Evolutionary conservation across 2,888 invertebrate species (phyloP), one percentile per base, ranked within the genome.

Genomic region (Abscondita cerata): DNA sequence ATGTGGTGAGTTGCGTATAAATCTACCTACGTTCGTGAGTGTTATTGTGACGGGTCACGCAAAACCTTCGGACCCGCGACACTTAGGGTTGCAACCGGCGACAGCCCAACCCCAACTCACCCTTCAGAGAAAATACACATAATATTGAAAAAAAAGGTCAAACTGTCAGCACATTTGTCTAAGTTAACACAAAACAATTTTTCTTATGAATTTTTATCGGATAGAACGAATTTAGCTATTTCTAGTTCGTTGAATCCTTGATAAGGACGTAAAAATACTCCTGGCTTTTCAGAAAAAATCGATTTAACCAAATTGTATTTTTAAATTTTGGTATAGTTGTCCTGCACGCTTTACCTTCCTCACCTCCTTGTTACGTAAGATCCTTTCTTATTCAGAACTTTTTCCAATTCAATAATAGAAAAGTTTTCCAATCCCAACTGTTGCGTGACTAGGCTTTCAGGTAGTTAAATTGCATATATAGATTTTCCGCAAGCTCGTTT

Each of bases 31-130:
- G 72, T 75, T 75, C 73, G 74, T 72, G 76, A 76, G 75, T 74
- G 75, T 76, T 78, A 78, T 74, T 76, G 74, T 72, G 50, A 64
- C 61, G 60, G 72, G 75, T 76, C 78, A 78, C 78, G 76, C 76
- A 64, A 75, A 57, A 52, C 52, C 53, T 34, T 59, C 59, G 64
- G n/a, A 57, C 64, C 48, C 51, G 60, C 64, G 59, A 64, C 64
- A 64, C 64, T 59, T 57, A 44, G 52, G n/a, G 34, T 50, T 55
- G 44, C 57, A 59, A 50, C 19, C 53, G 60, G 47, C 53, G 34
- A 59, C 41, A 38, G 54, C 52, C 54, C 56, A 36, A 59, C 61
- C 61, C 59, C 54, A 46, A 55, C 55, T 53, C 55, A 55, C 65
- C 61, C 59, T 61, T 61, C 36, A 40, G 38, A 25, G 46, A 46